Conservation (phyloP, 2,888 invertebrate species). For the Nomada lathburiana region DNA sequence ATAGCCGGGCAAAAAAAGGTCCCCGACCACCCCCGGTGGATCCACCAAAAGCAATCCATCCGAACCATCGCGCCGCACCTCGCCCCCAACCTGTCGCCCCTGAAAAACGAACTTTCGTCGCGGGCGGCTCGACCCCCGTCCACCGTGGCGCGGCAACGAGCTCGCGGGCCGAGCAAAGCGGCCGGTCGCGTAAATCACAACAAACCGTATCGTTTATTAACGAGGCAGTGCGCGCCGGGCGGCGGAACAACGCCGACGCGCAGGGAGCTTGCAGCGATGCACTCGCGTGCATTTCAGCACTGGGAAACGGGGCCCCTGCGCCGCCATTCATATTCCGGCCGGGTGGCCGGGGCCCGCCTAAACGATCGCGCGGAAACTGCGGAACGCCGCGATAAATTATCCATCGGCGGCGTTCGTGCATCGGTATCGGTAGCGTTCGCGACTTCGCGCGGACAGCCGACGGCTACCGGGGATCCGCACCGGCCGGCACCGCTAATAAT, state of each 20-base stretch:
- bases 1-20: no score
- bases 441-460: conserved; percentile 27
- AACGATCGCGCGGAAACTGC: conserved; percentile 66
- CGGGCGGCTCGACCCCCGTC: not conserved
- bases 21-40: no score
- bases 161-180: not conserved
- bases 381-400: conserved; percentile 68
- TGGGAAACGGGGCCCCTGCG: conserved; percentile 52
- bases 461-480: conserved; percentile 20
- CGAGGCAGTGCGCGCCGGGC: conserved; percentile 59
- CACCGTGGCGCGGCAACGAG: not conserved
- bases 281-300: conserved; percentile 60
- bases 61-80: no score
- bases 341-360: conserved; percentile 54
- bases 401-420: conserved; percentile 47
- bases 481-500: conserved; percentile 29
- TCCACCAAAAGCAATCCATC: no score
- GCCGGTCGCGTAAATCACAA: conserved; percentile 59
- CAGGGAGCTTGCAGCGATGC: not conserved
- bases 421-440: conserved; percentile 41
- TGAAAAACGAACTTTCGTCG: not conserved
- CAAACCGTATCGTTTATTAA: conserved; percentile 70
- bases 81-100: not conserved
- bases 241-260: conserved; percentile 42
- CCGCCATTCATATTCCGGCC: conserved; percentile 66